These are phyloP conservation scores for Meloidogyne chitwoodi DNA, from an alignment of 1,140 invertebrate genomes.

Conservation along the genomic window DNA sequence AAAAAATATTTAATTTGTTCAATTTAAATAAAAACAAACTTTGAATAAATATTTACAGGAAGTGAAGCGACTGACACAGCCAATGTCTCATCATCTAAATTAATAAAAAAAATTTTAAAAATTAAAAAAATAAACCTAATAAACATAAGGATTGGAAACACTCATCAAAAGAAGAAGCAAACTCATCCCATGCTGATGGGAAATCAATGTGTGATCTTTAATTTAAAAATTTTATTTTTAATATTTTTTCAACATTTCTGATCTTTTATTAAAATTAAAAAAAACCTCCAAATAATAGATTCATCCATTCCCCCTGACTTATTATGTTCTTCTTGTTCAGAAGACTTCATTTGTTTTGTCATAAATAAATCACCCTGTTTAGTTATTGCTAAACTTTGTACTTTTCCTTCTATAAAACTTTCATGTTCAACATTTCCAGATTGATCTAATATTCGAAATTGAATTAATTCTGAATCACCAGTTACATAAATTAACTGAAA, in stretches of 20 bases:
- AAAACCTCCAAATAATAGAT: slow-evolving; percentile 47
- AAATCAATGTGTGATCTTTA: slow-evolving; percentile 42
- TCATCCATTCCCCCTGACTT: slow-evolving; percentile 34
- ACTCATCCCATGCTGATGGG: slow-evolving; percentile 53
- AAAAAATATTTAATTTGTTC: slow-evolving; percentile 23
- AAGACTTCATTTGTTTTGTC: slow-evolving; percentile 28
- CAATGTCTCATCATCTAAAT: slow-evolving; percentile 34
- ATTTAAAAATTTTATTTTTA: slow-evolving; percentile 2
- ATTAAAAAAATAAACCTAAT: slow-evolving; percentile 19
- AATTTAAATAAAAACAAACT: slow-evolving; percentile 36
- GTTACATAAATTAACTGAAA: slow-evolving; percentile 53
- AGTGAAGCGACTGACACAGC: slow-evolving; percentile 39
- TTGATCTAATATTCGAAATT: slow-evolving; percentile 46
- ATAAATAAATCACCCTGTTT: slow-evolving; percentile 50
- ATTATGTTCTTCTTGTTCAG: slow-evolving; percentile 20
- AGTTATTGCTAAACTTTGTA: slow-evolving; percentile 47
- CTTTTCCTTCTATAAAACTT: slow-evolving; percentile 54
- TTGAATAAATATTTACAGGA: slow-evolving; percentile 58
- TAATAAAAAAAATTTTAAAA: not conserved
- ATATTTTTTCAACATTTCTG: not conserved
- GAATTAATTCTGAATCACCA: slow-evolving; percentile 43
- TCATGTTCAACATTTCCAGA: slow-evolving; percentile 53
- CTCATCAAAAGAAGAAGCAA: slow-evolving; percentile 42
- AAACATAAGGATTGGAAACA: slow-evolving; percentile 50
- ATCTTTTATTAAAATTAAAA: not conserved